phyloP scores from a whole-genome alignment of 1,140 invertebrate genomes.

The Cydia amplana region DNA sequence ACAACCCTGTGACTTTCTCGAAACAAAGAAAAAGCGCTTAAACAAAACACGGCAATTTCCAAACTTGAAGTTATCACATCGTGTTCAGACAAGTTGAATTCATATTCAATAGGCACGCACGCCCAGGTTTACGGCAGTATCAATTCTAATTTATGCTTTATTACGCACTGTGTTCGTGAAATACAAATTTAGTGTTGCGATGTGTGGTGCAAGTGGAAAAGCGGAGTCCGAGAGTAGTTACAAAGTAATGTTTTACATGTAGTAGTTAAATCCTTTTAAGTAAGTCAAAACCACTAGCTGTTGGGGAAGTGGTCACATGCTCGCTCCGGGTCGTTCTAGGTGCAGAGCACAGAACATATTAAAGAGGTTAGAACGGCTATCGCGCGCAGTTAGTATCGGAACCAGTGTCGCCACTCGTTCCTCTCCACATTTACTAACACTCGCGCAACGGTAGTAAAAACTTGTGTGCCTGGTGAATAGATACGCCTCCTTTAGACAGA shows the following conservation, averaged over 20 bases:
- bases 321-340: no score
- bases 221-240: not conserved
- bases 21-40: constrained; percentile 3
- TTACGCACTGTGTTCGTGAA: constrained; percentile 31
- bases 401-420: no score
- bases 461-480: no score
- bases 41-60: not conserved
- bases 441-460: no score
- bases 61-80: constrained; percentile 14
- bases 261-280: not conserved
- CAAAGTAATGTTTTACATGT: not conserved
- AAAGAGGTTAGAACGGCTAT: no score
- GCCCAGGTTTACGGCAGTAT: constrained; percentile 33
- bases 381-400: no score
- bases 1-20: not conserved
- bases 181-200: constrained; percentile 17
- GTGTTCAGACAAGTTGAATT: constrained; percentile 18
- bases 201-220: not conserved
- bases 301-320: no score
- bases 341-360: no score
- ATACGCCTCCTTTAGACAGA: no score
- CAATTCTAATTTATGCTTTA: constrained; percentile 37
- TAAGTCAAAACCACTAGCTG: no score
- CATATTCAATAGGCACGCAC: constrained; percentile 35
- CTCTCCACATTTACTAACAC: no score